Percentiles rank a stretch among this genome's conserved stretches.
phyloP scores from a whole-genome alignment of 2,797 vertebrate species.

The Mormyrops attenuatus region DNA sequence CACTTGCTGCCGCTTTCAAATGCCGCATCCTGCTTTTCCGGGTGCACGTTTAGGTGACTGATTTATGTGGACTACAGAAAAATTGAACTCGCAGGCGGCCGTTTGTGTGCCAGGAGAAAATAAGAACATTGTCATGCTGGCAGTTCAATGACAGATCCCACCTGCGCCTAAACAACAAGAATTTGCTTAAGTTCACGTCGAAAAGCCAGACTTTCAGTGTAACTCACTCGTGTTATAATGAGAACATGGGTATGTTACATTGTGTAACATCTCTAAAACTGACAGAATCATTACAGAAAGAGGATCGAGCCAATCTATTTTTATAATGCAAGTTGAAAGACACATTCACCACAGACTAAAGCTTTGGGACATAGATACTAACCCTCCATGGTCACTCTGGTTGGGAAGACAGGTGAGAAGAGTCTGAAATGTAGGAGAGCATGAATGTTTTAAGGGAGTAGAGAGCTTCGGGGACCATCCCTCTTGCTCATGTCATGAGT shows the following conservation, averaged over 20 bases:
- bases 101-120: slow-evolving; percentile 52
- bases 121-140: slow-evolving; percentile 38
- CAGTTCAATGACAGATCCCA: background rate
- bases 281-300: background rate
- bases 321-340: background rate
- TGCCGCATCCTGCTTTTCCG: slow-evolving; percentile 44
- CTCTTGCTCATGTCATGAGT: background rate
- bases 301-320: background rate
- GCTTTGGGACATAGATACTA: background rate
- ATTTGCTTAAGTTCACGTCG: background rate
- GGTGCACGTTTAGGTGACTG: slow-evolving; percentile 59
- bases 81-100: slow-evolving; percentile 33
- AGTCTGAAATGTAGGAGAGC: background rate
- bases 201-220: background rate
- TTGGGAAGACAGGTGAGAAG: background rate
- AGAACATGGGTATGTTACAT: background rate
- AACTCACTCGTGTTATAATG: background rate
- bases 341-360: background rate
- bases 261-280: background rate
- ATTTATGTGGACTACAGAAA: slow-evolving; percentile 61
- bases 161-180: background rate
- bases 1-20: slow-evolving; percentile 44
- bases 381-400: background rate
- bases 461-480: background rate
- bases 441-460: background rate